Evolutionary conservation across 2,113 vertebrate species (phyloP), one percentile per base, ranked within the genome.

Genomic region (Camelus bactrianus): DNA sequence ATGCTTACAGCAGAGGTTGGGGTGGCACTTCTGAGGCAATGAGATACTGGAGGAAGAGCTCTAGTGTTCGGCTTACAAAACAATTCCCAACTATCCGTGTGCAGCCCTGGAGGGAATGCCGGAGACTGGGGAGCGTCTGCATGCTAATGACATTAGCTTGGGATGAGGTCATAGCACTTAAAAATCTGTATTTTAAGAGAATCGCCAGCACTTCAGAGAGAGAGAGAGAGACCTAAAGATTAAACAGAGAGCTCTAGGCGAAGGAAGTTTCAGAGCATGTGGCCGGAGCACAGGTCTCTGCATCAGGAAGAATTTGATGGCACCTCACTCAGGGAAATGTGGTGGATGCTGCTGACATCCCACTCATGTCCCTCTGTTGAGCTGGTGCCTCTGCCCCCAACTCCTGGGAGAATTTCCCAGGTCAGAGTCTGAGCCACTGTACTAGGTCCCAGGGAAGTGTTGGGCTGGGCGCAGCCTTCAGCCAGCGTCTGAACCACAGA

Each of bases 141-240:
- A 58, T 60, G 90, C 67, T 87, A 85, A 86, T 85, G 79, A 54
- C 35, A 35, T 35, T 35, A 35, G 35, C 67, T 80, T 80, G n/a
- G 46, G 82, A 58, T 95, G 89, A 97, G 73, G 64, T 80, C 90
- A 94, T 26, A 69, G 72, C 42, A 60, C 30, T 94, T 67, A 72
- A 83, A 82, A 10, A 16, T 70, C 64, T 72, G 48, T 76, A n/a
- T 92, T 72, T 96, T 88, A 89, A 86, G 75, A 95, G 67, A 73
- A 86, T 67, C 65, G 42, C 38, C 16, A 15, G 50, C 67, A 69
- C 42, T 87, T 32, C 26, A 11, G 38, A 72, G 56, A 67, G 48
- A 65, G 35, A 38, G 5, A 58, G 46, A 9, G n/a, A 35, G 3
- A 70, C 20, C 52, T 89, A 67, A 87, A 91, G 60, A 81, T 50